Evolutionary conservation across 2,113 vertebrate species (phyloP).

Genomic region (Hippocampus zosterae): DNA sequence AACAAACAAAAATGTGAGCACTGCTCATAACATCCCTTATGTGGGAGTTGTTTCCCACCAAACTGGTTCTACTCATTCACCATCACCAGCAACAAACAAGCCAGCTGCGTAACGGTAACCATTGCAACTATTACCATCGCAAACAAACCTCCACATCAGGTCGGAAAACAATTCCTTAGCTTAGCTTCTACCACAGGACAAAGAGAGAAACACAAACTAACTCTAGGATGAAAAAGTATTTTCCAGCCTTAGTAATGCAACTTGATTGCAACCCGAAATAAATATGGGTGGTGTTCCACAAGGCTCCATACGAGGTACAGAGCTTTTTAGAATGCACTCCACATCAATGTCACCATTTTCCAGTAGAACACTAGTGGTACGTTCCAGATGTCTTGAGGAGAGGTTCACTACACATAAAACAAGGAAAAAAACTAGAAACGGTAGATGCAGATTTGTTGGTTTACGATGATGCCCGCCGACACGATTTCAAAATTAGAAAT

Average conservation of each 20-base stretch:
- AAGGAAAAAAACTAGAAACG: no score
- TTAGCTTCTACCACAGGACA: background rate
- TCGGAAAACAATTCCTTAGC: background rate
- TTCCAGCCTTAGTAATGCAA: no score
- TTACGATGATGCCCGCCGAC: no score
- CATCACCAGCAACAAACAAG: slow-evolving; percentile 37
- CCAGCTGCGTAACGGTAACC: slow-evolving; percentile 18
- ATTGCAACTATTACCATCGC: slow-evolving; percentile 2
- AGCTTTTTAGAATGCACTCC: no score
- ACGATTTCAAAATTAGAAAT: no score
- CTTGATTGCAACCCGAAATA: background rate
- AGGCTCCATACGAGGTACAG: background rate
- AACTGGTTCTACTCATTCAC: slow-evolving; percentile 12
- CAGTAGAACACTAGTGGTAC: no score
- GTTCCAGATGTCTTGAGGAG: no score
- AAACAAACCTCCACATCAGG: slow-evolving; percentile 10
- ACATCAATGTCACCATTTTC: no score
- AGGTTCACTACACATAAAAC: no score
- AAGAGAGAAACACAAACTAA: background rate
- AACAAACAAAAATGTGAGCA: slow-evolving; percentile 18
- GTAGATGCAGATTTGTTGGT: no score
- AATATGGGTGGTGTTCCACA: background rate
- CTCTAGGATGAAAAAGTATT: no score
- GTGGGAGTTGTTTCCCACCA: slow-evolving; percentile 6
- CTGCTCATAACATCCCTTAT: background rate